Evolutionary conservation across 1,140 invertebrate species (phyloP).

Genomic region (Maconellicoccus hirsutus): DNA sequence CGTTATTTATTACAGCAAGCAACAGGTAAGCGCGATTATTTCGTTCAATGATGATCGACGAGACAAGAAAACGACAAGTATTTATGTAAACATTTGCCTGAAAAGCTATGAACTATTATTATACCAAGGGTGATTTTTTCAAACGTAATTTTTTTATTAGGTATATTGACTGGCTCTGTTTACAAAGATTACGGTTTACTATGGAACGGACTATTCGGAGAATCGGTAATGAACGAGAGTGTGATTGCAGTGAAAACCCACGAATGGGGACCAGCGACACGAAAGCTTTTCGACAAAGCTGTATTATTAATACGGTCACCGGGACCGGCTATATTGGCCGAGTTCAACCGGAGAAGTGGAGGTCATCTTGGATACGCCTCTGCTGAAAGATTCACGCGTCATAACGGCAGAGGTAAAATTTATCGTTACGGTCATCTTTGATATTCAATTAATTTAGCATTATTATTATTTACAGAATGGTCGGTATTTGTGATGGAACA

Average conservation of each 20-base stretch:
- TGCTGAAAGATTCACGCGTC: conserved; percentile 47
- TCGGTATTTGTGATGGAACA: conserved; percentile 54
- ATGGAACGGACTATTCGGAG: conserved; percentile 64
- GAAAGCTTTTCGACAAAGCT: conserved; percentile 48
- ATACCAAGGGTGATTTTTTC: background rate
- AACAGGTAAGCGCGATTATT: conserved; percentile 43
- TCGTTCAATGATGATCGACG: background rate
- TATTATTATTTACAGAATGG: conserved; percentile 46
- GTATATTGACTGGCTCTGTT: conserved; percentile 59
- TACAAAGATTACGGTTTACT: conserved; percentile 63
- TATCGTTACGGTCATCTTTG: background rate
- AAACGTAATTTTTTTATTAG: conserved; percentile 34
- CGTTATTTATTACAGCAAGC: conserved; percentile 62
- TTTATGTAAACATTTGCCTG: background rate
- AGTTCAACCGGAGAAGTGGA: conserved; percentile 57
- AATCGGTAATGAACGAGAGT: conserved; percentile 59
- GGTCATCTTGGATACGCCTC: conserved; percentile 58
- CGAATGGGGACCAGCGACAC: conserved; percentile 49
- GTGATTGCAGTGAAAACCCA: conserved; percentile 69
- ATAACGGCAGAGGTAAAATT: conserved; percentile 44
- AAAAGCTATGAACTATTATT: background rate
- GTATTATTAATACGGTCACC: conserved; percentile 58
- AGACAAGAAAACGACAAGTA: background rate
- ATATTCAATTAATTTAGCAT: background rate
- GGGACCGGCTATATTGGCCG: conserved; percentile 54